phyloP scores from a whole-genome alignment of 2,797 vertebrate genomes.

The Eutrigla gurnardus region DNA sequence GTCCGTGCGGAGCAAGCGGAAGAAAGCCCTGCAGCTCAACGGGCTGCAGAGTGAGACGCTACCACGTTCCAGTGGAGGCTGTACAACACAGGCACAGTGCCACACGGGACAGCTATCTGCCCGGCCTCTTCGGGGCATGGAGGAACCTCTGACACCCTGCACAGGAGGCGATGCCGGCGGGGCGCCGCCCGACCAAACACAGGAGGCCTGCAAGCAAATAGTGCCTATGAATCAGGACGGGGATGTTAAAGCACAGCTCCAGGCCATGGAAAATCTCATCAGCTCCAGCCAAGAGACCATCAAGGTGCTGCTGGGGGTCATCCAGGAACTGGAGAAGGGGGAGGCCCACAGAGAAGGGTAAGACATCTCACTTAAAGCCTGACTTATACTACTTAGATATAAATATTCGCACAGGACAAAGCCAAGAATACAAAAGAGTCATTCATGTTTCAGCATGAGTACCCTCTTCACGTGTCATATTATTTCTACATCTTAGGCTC shows the following conservation, averaged over 20 bases:
- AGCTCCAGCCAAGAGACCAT: constrained; percentile 99
- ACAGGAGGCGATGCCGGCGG: constrained; percentile 43
- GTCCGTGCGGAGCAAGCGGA: constrained; percentile 82
- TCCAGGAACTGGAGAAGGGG: constrained; percentile 98
- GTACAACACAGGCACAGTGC: constrained; percentile 86
- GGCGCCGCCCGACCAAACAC: constrained; percentile 55
- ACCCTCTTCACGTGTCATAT: constrained; percentile 25
- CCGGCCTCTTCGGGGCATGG: constrained; percentile 80
- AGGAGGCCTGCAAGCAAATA: constrained; percentile 91
- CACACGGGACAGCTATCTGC: constrained; percentile 85
- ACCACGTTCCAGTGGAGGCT: constrained; percentile 77
- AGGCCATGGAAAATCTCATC: constrained; percentile 98
- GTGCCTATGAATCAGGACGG: constrained; percentile 95
- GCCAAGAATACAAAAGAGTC: constrained; percentile 4
- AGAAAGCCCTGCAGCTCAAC: constrained; percentile 89
- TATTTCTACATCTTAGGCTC: constrained; percentile 16
- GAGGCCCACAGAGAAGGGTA: constrained; percentile 99
- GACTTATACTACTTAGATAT: no score
- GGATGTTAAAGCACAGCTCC: constrained; percentile 98
- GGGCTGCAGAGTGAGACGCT: constrained; percentile 87
- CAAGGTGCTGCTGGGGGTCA: constrained; percentile 97
- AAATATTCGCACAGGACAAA: constrained; percentile 14
- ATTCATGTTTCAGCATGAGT: constrained; percentile 39
- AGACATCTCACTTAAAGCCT: constrained; percentile 65
- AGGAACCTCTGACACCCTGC: constrained; percentile 67